phyloP scores from a whole-genome alignment of 2,113 vertebrate species.

The Tragelaphus strepsiceros region DNA sequence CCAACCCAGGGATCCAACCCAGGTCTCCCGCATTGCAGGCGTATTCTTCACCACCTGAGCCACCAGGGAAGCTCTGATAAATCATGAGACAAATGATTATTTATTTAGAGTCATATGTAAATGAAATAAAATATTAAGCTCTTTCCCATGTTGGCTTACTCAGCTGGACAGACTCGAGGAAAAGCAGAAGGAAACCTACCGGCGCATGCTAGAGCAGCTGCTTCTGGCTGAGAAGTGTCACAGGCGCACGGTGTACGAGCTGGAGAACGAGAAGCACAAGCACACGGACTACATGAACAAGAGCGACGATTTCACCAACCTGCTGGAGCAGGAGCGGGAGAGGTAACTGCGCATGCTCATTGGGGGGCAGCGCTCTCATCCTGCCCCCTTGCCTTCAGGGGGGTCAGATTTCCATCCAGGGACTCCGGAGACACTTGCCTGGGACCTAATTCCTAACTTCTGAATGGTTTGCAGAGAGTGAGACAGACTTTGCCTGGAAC shows the following conservation, averaged over 20 bases:
- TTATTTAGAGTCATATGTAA: background rate
- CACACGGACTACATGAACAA: conserved; percentile 97
- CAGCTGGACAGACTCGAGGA: conserved; percentile 96
- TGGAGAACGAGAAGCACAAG: conserved; percentile 93
- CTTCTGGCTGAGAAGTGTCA: conserved; percentile 96
- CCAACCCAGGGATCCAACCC: background rate
- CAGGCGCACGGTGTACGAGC: conserved; percentile 91
- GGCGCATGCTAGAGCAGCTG: conserved; percentile 98
- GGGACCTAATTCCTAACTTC: background rate
- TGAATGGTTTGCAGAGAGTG: background rate
- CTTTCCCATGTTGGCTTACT: conserved; percentile 20
- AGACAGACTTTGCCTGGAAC: background rate
- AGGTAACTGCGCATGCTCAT: conserved; percentile 73
- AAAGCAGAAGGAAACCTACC: conserved; percentile 94
- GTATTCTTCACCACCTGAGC: background rate
- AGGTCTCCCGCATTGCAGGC: background rate
- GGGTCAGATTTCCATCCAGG: background rate
- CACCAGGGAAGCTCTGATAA: background rate
- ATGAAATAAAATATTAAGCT: background rate
- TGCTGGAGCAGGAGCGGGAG: conserved; percentile 97
- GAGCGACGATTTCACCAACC: conserved; percentile 97
- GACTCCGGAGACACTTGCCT: background rate
- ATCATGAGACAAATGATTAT: background rate
- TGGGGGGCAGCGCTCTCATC: fast-evolving
- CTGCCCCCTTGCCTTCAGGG: background rate